These are phyloP conservation scores for Eonycteris spelaea DNA, from an alignment of 2,113 vertebrate species.

Conservation along the genomic window DNA sequence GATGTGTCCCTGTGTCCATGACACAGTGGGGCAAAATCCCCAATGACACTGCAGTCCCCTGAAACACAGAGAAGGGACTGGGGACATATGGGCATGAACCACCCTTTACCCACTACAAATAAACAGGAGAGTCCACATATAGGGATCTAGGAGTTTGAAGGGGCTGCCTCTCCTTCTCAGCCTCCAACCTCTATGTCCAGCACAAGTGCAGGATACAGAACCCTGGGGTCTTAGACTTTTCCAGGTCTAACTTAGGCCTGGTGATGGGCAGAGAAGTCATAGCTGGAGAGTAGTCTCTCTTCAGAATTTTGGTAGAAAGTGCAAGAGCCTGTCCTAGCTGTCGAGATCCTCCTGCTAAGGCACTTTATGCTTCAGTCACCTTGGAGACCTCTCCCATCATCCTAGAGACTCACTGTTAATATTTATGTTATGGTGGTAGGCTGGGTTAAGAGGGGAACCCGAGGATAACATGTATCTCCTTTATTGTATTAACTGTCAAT, in stretches of 20 bases:
- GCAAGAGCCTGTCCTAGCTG: neutral
- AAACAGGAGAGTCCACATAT: neutral
- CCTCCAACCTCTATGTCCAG: neutral
- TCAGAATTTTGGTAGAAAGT: constrained; percentile 30
- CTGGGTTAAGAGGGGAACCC: neutral
- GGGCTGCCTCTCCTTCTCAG: neutral
- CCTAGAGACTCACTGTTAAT: neutral
- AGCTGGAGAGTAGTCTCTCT: neutral
- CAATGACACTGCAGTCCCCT: neutral
- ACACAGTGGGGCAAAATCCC: neutral
- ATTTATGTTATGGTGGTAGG: neutral
- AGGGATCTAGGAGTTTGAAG: neutral
- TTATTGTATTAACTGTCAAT: neutral
- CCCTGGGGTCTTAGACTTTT: neutral
- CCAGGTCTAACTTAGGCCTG: neutral
- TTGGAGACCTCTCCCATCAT: neutral
- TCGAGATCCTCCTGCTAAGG: neutral
- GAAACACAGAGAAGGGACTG: neutral
- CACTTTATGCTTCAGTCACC: neutral
- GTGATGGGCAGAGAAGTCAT: neutral
- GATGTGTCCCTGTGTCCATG: neutral
- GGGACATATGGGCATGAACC: neutral
- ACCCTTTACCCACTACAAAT: neutral
- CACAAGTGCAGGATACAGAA: neutral
- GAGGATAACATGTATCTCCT: neutral